These are phyloP conservation scores for Hyposoter didymator DNA, from an alignment of 2,888 invertebrate genomes.

Conservation along the genomic window DNA sequence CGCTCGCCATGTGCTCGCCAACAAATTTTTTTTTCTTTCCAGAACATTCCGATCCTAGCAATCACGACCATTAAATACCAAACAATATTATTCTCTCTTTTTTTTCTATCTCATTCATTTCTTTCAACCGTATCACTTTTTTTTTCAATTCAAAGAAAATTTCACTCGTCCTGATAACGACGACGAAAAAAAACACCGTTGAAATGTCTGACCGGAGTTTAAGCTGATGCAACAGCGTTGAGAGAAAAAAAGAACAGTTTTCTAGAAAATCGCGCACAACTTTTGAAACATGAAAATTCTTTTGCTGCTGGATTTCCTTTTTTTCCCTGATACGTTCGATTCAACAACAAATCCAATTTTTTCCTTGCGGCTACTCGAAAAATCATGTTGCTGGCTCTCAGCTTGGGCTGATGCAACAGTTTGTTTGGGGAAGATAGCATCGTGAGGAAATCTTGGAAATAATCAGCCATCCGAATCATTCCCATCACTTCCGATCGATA, in stretches of 20 bases:
- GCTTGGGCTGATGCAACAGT: constrained; percentile 10
- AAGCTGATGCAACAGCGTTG: constrained; percentile 31
- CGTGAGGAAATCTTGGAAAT: background rate
- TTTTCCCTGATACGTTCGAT: background rate
- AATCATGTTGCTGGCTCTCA: background rate
- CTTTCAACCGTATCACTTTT: background rate
- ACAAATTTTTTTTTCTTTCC: constrained; percentile 13
- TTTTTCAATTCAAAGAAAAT: background rate
- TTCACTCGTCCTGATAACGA: background rate
- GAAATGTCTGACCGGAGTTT: background rate
- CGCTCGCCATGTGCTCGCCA: constrained; percentile 47
- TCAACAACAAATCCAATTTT: background rate
- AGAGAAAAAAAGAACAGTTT: background rate
- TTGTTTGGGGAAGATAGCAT: background rate
- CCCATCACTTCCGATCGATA: background rate
- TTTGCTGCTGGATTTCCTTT: background rate
- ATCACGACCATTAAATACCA: background rate
- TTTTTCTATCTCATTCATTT: background rate
- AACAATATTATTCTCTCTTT: background rate
- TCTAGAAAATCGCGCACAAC: background rate
- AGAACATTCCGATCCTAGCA: background rate
- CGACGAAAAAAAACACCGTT: background rate
- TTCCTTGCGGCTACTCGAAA: background rate
- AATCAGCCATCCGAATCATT: background rate
- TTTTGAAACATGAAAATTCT: background rate